These are phyloP conservation scores for Acromyrmex echinatior DNA, from an alignment of 1,140 invertebrate genomes.

Conservation along the genomic window DNA sequence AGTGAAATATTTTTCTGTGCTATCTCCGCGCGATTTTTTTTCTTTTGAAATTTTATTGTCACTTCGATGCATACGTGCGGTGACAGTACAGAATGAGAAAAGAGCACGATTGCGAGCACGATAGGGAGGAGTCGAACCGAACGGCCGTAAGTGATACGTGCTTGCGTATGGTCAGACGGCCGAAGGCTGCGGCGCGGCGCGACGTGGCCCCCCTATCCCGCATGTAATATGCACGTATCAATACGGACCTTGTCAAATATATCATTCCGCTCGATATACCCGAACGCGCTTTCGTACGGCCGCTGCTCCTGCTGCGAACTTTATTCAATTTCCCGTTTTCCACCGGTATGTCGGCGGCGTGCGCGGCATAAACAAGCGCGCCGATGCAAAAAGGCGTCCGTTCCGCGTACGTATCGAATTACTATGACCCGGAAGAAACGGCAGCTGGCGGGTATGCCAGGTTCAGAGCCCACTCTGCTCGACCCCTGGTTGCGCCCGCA, in stretches of 20 bases:
- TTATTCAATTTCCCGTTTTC: slow-evolving; percentile 79
- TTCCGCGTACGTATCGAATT: slow-evolving; percentile 64
- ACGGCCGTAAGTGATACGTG: slow-evolving; percentile 52
- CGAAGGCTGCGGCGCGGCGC: slow-evolving; percentile 52
- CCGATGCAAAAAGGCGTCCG: slow-evolving; percentile 24
- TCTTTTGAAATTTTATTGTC: slow-evolving; percentile 6
- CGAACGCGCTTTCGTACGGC: slow-evolving; percentile 66
- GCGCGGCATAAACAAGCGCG: slow-evolving; percentile 66
- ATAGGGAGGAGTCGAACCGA: not conserved
- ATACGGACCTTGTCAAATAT: slow-evolving; percentile 82
- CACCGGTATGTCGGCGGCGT: slow-evolving; percentile 10
- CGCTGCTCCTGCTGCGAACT: slow-evolving; percentile 68
- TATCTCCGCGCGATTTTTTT: not conserved
- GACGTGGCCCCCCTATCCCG: slow-evolving; percentile 71
- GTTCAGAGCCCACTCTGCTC: not conserved
- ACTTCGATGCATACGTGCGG: not conserved
- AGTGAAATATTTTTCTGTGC: not conserved
- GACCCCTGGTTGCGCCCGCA: slow-evolving; percentile 1
- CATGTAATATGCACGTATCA: slow-evolving; percentile 79
- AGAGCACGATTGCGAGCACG: slow-evolving; percentile 6
- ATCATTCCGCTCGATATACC: slow-evolving; percentile 82
- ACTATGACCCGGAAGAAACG: slow-evolving; percentile 51
- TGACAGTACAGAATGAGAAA: not conserved
- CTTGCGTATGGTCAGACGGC: slow-evolving; percentile 75
- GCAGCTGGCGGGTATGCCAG: not conserved